Conservation (phyloP, 2,113 vertebrate species). For the Ammodytes marinus region DNA sequence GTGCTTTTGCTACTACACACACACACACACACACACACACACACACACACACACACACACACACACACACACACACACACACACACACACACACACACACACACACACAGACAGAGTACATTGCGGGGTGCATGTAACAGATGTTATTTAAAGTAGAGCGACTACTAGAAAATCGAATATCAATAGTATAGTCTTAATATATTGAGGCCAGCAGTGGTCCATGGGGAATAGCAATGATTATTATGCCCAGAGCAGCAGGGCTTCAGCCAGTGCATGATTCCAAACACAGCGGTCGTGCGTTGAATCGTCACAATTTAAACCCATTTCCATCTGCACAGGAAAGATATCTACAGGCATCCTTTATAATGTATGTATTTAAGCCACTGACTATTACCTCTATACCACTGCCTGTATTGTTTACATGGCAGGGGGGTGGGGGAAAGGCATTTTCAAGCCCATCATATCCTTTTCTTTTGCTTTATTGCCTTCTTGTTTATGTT, state of each 20-base stretch:
- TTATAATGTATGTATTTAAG: constrained; percentile 44
- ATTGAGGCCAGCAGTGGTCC: constrained; percentile 41
- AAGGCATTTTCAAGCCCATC: constrained; percentile 16
- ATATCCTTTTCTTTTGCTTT: constrained; percentile 47
- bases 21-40: not conserved
- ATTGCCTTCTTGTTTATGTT: constrained; percentile 58
- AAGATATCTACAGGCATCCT: constrained; percentile 33
- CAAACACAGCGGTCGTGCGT: constrained; percentile 39
- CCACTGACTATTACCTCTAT: constrained; percentile 26
- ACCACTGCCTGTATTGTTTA: constrained; percentile 51
- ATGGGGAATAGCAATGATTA: constrained; percentile 48
- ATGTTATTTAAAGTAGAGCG: constrained; percentile 55
- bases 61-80: not conserved
- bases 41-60: not conserved
- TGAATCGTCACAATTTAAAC: constrained; percentile 49
- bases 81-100: not conserved
- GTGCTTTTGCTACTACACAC: constrained; percentile 30
- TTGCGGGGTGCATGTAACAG: not conserved
- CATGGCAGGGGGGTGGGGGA: constrained; percentile 13
- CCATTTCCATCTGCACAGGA: constrained; percentile 45
- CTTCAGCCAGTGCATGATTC: constrained; percentile 32
- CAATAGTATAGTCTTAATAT: constrained; percentile 60
- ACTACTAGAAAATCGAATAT: constrained; percentile 65
- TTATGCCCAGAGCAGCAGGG: constrained; percentile 44
- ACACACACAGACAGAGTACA: not conserved